Percentiles rank a stretch among this genome's conserved stretches.
Conservation (phyloP, 2,113 vertebrate species). For the Addax nasomaculatus region DNA sequence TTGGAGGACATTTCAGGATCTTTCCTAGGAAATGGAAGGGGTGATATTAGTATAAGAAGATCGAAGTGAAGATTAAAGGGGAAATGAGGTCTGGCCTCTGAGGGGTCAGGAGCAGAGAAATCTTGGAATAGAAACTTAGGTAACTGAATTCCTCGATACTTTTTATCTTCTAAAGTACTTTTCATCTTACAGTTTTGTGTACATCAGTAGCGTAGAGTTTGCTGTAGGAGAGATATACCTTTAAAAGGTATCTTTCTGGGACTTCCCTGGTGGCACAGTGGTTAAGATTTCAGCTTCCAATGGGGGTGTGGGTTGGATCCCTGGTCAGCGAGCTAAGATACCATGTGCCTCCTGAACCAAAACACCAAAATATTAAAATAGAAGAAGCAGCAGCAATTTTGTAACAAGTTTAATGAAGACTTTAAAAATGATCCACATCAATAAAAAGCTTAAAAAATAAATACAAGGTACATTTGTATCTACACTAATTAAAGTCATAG, state of each 20-base stretch:
- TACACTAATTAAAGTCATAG: neutral
- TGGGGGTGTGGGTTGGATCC: neutral
- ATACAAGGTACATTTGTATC: neutral
- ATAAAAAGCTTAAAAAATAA: neutral
- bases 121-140: neutral
- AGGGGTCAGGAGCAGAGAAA: too few relatives aligned
- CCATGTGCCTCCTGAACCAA: neutral
- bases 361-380: neutral
- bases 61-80: too few relatives aligned
- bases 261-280: neutral
- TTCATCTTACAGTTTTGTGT: neutral
- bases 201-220: neutral
- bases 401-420: neutral
- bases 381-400: neutral
- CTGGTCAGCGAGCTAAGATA: neutral
- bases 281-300: neutral
- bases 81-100: neutral
- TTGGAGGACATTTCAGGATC: neutral
- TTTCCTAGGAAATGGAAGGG: neutral
- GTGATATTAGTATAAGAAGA: rapidly evolving
- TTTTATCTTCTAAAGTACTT: neutral
- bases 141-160: neutral
- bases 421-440: neutral
- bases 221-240: neutral
- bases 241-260: neutral